A percentile compares a stretch with the other conserved stretches of the same genome.
These are phyloP conservation scores for Orchestes rusci DNA, from an alignment of 2,888 invertebrate genomes.

Conservation along the genomic window DNA sequence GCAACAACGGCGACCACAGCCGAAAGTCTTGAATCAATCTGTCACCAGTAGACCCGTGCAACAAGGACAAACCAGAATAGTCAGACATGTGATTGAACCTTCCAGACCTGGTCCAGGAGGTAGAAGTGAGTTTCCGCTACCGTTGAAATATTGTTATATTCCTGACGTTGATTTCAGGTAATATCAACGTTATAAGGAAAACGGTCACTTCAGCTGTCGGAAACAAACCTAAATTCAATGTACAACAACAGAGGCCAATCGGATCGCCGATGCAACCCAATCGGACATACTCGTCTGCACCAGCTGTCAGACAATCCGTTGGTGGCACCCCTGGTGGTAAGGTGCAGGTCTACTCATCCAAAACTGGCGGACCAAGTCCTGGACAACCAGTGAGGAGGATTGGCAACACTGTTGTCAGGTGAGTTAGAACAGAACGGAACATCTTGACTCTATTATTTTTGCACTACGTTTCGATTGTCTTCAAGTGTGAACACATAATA, in stretches of 20 bases:
- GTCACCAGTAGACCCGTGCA: slow-evolving; percentile 8
- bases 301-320: slow-evolving; percentile 21
- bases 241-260: slow-evolving; percentile 19
- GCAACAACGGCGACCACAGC: no score
- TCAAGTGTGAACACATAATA: neutral
- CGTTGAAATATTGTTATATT: no score
- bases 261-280: slow-evolving; percentile 12
- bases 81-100: slow-evolving; percentile 20
- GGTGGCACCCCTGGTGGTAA: slow-evolving; percentile 7
- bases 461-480: neutral
- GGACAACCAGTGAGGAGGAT: slow-evolving; percentile 32
- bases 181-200: slow-evolving; percentile 15
- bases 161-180: no score
- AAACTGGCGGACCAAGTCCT: slow-evolving; percentile 14
- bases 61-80: no score
- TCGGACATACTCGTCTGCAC: slow-evolving; percentile 14
- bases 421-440: slow-evolving; percentile 2
- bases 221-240: slow-evolving; percentile 29
- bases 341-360: slow-evolving; percentile 17
- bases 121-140: no score
- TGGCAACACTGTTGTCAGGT: slow-evolving; percentile 33
- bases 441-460: slow-evolving; percentile 1
- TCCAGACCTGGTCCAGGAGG: slow-evolving; percentile 15
- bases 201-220: slow-evolving; percentile 18
- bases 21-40: slow-evolving; percentile 18